Conservation (phyloP, 2,797 vertebrate species). For the Arnoldichthys spilopterus region DNA sequence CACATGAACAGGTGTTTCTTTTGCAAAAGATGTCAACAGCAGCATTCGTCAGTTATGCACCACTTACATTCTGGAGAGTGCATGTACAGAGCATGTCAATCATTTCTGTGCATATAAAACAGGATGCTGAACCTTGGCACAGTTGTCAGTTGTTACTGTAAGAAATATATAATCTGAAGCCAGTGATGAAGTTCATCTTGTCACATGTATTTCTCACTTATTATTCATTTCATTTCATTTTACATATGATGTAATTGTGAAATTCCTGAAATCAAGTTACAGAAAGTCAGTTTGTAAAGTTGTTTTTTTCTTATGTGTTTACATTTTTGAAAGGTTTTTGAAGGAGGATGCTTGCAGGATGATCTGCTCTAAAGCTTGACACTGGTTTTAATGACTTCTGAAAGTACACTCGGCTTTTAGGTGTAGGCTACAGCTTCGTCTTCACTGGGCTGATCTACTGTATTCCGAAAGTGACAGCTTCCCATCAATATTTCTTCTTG, state of each 20-base stretch:
- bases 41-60: slow-evolving; percentile 28
- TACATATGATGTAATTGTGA: not conserved
- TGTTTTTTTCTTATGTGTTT: not conserved
- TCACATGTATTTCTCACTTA: not conserved
- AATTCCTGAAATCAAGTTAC: no score
- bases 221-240: not conserved
- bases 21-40: slow-evolving; percentile 36
- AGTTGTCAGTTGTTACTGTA: not conserved
- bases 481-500: slow-evolving; percentile 55
- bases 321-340: not conserved
- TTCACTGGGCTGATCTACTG: not conserved
- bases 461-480: slow-evolving; percentile 5
- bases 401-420: not conserved
- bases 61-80: slow-evolving; percentile 36
- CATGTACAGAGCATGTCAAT: slow-evolving; percentile 15
- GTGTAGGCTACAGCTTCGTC: not conserved
- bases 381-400: not conserved
- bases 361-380: not conserved
- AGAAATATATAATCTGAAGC: not conserved
- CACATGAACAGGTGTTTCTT: slow-evolving; percentile 32
- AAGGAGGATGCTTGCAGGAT: not conserved
- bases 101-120: slow-evolving; percentile 15
- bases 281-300: no score
- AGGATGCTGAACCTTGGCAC: slow-evolving; percentile 8
- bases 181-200: not conserved